Percentiles rank a stretch among this genome's conserved stretches.
Evolutionary conservation across 2,888 invertebrate genomes (phyloP).

Genomic region (Ichneumoninae sp.): DNA sequence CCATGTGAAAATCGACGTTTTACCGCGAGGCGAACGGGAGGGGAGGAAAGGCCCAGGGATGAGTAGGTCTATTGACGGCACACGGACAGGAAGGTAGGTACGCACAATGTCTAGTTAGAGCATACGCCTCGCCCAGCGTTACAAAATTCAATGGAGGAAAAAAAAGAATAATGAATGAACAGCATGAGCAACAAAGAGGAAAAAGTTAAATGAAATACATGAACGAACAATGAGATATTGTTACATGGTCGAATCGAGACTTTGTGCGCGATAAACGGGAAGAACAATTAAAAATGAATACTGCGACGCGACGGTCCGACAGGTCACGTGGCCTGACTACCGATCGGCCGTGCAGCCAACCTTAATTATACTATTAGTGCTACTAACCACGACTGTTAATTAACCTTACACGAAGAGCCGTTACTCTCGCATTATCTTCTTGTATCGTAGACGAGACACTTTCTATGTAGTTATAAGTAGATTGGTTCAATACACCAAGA

Average conservation of each 20-base stretch:
- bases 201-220: not conserved
- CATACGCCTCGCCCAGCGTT: conserved; percentile 8
- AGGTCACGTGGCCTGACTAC: conserved; percentile 31
- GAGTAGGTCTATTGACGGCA: conserved; percentile 50
- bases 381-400: conserved; percentile 3
- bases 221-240: conserved; percentile 7
- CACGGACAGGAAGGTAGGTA: not conserved
- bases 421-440: conserved; percentile 24
- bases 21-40: conserved; percentile 28
- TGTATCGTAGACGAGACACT: conserved; percentile 24
- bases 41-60: conserved; percentile 43
- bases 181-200: not conserved
- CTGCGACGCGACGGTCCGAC: conserved; percentile 14
- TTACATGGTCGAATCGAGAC: not conserved
- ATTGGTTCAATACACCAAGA: conserved; percentile 30
- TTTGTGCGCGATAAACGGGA: not conserved
- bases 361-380: conserved; percentile 3
- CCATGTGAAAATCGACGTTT: conserved; percentile 68
- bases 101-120: conserved; percentile 9
- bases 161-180: not conserved
- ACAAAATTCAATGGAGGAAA: conserved; percentile 17
- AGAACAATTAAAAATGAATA: not conserved
- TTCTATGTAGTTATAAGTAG: conserved; percentile 20
- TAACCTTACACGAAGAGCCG: conserved; percentile 19
- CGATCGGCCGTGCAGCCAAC: conserved; percentile 11